Evolutionary conservation across 1,140 invertebrate genomes (phyloP), one percentile per base, ranked within the genome.

Genomic region (Drosophila suzukii): DNA sequence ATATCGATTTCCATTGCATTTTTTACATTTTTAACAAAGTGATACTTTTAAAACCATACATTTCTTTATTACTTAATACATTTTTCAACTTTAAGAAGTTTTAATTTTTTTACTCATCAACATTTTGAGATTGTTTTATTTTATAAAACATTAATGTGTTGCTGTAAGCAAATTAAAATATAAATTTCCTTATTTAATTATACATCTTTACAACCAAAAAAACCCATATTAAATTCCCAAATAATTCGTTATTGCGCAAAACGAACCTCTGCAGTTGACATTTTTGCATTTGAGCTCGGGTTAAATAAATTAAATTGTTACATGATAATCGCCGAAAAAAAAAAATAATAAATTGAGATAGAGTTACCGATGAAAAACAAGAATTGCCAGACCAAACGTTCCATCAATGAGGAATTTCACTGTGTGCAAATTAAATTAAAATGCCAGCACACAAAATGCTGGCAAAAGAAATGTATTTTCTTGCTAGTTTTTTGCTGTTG

Each of bases 361-460:
- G 5, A 34, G n/a, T 5, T 0, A 27, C 3, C 30, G 12, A 34
- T n/a, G 6, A 70, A 15, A 41, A 66, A 50, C 17, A 41, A 41
- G 24, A 32, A 49, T 55, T 17, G 34, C 20, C 41, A 24, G 17
- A 50, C 20, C 57, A 56, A 71, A 36, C 43, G n/a, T 71, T 71
- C 27, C 68, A 68, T 71, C 51, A 71, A 71, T 71, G 51, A 57
- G 36, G 43, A 38, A 58, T 71, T 71, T 71, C 30, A 57, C 49
- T 58, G 20, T 58, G 12, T 51, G 76, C 66, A 83, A 89, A 88
- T 88, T 80, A 77, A 88, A 88, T 89, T 74, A 80, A 86, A 89
- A 68, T 88, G 63, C 71, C 84, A 86, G 49, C 51, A 44, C 61
- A 43, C 54, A 57, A 55, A 65, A 59, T 56, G 50, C 30, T 53